These are phyloP conservation scores for Cynodonichthys magdalenae DNA, from an alignment of 2,797 vertebrate species.

Conservation along the genomic window DNA sequence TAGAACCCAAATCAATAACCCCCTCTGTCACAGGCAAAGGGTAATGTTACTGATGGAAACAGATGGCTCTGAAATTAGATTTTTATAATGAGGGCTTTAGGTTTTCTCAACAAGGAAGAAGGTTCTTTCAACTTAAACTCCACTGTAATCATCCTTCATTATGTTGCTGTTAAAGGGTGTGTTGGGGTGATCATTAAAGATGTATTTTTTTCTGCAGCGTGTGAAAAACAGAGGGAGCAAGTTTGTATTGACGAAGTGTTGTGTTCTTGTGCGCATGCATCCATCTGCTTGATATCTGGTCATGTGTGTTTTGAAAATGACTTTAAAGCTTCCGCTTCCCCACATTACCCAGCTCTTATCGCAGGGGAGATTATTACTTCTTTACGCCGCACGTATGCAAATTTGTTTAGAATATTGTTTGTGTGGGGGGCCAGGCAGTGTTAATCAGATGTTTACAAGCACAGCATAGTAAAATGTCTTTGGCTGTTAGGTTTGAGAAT, in stretches of 20 bases:
- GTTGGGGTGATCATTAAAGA: slow-evolving; percentile 22
- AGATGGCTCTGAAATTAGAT: slow-evolving; percentile 67
- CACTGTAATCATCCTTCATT: slow-evolving; percentile 42
- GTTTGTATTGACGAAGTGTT: slow-evolving; percentile 29
- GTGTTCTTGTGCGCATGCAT: slow-evolving; percentile 11
- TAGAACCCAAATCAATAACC: slow-evolving; percentile 77
- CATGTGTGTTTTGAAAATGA: slow-evolving; percentile 24
- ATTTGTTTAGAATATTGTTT: slow-evolving; percentile 43
- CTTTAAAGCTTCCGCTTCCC: slow-evolving; percentile 35
- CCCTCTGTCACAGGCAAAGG: slow-evolving; percentile 59
- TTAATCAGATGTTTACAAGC: slow-evolving; percentile 66
- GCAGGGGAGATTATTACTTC: slow-evolving; percentile 42
- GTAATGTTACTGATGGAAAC: slow-evolving; percentile 67
- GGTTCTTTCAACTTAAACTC: slow-evolving; percentile 22
- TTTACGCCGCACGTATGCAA: slow-evolving; percentile 36
- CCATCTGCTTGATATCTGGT: slow-evolving; percentile 26
- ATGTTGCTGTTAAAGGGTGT: slow-evolving; percentile 25
- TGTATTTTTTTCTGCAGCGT: slow-evolving; percentile 11
- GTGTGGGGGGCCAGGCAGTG: slow-evolving; percentile 41
- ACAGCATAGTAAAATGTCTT: slow-evolving; percentile 40
- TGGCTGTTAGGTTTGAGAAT: slow-evolving; percentile 27
- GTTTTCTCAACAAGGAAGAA: slow-evolving; percentile 52
- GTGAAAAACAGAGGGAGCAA: slow-evolving; percentile 22
- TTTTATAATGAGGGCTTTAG: slow-evolving; percentile 72
- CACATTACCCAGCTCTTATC: slow-evolving; percentile 29